Evolutionary conservation across 2,797 vertebrate species (phyloP).

Genomic region (Xenops minutus): DNA sequence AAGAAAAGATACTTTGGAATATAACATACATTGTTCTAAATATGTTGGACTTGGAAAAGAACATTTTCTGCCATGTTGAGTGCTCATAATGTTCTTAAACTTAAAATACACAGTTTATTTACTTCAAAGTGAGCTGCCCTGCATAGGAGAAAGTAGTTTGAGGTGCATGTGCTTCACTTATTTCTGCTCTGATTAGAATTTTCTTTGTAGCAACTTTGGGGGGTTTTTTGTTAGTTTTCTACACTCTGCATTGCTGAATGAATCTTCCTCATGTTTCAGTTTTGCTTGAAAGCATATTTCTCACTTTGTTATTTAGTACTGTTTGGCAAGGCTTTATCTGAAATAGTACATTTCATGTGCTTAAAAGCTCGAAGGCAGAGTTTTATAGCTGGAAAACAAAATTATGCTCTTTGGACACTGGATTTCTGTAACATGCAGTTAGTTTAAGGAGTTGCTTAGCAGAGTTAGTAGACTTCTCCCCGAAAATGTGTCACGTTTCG

Average conservation of each 20-base stretch:
- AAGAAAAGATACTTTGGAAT: not conserved
- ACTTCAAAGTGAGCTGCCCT: not conserved
- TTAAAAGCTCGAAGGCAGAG: not conserved
- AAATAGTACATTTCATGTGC: not conserved
- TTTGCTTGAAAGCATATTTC: slow-evolving; percentile 51
- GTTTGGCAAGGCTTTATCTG: slow-evolving; percentile 1
- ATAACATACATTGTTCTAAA: not conserved
- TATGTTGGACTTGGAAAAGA: not conserved
- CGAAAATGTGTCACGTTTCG: not conserved
- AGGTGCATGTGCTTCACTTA: not conserved
- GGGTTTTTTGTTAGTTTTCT: not conserved
- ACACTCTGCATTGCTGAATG: not conserved
- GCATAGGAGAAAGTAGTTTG: not conserved
- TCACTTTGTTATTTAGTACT: slow-evolving; percentile 40
- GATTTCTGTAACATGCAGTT: not conserved
- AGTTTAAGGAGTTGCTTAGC: not conserved
- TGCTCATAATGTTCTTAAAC: not conserved
- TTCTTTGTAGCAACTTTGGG: not conserved
- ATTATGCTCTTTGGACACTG: not conserved
- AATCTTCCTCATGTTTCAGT: not conserved
- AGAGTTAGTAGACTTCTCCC: not conserved
- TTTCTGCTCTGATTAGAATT: not conserved
- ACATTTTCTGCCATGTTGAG: not conserved
- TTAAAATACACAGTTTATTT: not conserved
- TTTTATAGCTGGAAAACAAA: slow-evolving; percentile 27